phyloP scores from a whole-genome alignment of 1,140 invertebrate genomes.

The Coenobita brevimanus region DNA sequence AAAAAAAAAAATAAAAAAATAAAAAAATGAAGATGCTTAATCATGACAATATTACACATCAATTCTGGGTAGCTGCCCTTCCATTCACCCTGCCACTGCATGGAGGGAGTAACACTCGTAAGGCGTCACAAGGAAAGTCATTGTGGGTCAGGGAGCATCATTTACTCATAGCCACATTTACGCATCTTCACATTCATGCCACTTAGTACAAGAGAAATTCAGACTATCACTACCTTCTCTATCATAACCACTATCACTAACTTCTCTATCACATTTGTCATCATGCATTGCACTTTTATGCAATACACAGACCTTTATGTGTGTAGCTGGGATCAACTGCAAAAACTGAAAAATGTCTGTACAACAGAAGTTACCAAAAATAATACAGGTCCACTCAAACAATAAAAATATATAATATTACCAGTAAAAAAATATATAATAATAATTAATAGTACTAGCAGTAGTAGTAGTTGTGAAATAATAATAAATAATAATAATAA shows the following conservation, averaged over 20 bases:
- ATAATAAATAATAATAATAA: no score
- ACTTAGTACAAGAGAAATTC: constrained; percentile 35
- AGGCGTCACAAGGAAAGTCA: constrained; percentile 63
- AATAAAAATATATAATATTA: not conserved
- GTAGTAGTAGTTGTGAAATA: no score
- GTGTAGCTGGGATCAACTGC: constrained; percentile 24
- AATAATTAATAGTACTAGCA: no score
- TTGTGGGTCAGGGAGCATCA: constrained; percentile 61
- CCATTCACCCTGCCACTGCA: constrained; percentile 29
- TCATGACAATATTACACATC: no score
- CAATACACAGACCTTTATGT: constrained; percentile 36
- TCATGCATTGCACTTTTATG: constrained; percentile 25
- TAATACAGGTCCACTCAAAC: not conserved
- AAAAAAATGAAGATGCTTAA: constrained; percentile 10
- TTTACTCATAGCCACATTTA: constrained; percentile 54
- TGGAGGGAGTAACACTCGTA: constrained; percentile 51
- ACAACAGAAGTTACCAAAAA: not conserved
- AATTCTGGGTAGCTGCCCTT: no score
- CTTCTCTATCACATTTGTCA: constrained; percentile 58
- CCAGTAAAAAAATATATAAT: no score
- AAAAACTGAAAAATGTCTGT: not conserved
- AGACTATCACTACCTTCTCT: constrained; percentile 18
- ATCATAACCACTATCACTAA: constrained; percentile 57
- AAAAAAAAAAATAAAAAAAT: constrained; percentile 1
- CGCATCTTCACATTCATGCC: constrained; percentile 48